Evolutionary conservation across 2,797 vertebrate genomes (phyloP).

Genomic region (Lithobates sylvaticus): DNA sequence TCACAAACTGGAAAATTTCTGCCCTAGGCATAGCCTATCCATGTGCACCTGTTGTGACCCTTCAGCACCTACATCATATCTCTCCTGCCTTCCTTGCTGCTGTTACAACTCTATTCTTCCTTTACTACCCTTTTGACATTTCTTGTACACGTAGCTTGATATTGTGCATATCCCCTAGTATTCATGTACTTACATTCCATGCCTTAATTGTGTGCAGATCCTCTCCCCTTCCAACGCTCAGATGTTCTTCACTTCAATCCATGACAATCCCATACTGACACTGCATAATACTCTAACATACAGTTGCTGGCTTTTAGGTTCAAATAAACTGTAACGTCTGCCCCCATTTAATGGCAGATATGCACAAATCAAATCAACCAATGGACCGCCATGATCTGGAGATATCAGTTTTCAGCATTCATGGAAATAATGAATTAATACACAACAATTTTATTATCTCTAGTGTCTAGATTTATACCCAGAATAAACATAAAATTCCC

Average conservation of each 20-base stretch:
- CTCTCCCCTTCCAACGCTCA: neutral
- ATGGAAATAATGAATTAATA: neutral
- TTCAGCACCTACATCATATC: neutral
- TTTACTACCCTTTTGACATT: neutral
- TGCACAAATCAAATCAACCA: neutral
- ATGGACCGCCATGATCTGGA: neutral
- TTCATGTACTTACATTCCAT: conserved; percentile 40
- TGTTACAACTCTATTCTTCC: neutral
- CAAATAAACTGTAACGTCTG: neutral
- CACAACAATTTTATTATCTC: no score
- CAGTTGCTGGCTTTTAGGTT: neutral
- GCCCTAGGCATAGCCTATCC: neutral
- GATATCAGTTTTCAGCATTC: neutral
- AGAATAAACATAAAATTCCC: no score
- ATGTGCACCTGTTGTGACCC: conserved; percentile 25
- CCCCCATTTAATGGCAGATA: neutral
- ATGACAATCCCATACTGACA: neutral
- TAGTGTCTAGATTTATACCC: no score
- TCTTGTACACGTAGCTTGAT: conserved; percentile 17
- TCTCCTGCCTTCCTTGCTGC: neutral
- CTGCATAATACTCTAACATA: neutral
- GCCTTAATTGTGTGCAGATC: conserved; percentile 40
- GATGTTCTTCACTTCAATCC: neutral
- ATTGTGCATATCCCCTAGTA: conserved; percentile 28
- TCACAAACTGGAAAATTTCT: conserved; percentile 16